Percentiles rank a stretch among this genome's conserved stretches.
Evolutionary conservation across 1,140 invertebrate genomes (phyloP).

Genomic region (Drosophila kikkawai): DNA sequence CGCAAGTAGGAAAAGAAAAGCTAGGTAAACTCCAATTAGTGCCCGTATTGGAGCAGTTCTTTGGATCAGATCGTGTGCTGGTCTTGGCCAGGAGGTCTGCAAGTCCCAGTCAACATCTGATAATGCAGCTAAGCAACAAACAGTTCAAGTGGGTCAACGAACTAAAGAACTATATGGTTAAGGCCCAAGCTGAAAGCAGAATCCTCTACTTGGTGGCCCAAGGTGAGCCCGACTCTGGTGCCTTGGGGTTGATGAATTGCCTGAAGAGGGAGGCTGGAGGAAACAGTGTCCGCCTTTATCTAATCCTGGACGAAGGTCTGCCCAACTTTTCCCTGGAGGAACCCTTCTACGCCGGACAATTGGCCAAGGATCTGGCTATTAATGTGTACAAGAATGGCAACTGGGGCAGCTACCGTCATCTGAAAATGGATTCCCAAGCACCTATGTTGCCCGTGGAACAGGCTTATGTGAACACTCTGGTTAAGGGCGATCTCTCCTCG

Average conservation of each 20-base stretch:
- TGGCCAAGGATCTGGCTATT: conserved; percentile 91
- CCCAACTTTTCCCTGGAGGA: conserved; percentile 87
- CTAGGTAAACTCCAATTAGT: conserved; percentile 85
- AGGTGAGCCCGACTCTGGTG: conserved; percentile 89
- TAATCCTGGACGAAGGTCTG: conserved; percentile 88
- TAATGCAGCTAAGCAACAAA: conserved; percentile 87
- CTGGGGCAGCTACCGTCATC: conserved; percentile 95
- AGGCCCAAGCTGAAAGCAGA: conserved; percentile 86
- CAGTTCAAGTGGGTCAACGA: conserved; percentile 92
- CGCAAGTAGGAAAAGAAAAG: conserved; percentile 71
- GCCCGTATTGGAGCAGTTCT: conserved; percentile 85
- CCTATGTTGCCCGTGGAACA: conserved; percentile 91
- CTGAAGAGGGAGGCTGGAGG: conserved; percentile 92
- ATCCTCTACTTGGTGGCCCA: conserved; percentile 90
- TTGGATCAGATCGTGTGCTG: conserved; percentile 86
- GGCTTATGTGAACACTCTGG: conserved; percentile 96
- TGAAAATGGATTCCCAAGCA: conserved; percentile 87
- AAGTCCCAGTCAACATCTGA: conserved; percentile 17
- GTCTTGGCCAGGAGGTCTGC: conserved; percentile 86
- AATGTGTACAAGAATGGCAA: conserved; percentile 91
- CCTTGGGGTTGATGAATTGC: conserved; percentile 95
- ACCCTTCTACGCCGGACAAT: conserved; percentile 87
- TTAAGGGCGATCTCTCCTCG: conserved; percentile 94
- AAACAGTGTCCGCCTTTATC: conserved; percentile 89
- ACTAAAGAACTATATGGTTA: conserved; percentile 89